Conservation (phyloP, 2,113 vertebrate genomes). For the Fulmarus glacialis region DNA sequence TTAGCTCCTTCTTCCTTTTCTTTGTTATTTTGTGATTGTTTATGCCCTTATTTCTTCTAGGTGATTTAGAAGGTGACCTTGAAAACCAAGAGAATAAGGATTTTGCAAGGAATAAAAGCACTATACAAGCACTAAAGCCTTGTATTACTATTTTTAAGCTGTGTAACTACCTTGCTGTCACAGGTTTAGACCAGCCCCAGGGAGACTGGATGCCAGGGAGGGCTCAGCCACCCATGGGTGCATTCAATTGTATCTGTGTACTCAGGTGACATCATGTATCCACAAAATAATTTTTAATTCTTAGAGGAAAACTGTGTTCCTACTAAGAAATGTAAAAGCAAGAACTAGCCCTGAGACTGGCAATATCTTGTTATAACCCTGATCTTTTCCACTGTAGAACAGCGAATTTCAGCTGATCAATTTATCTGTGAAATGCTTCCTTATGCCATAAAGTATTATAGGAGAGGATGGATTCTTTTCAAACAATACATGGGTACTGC, state of each 20-base stretch:
- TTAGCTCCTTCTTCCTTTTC: neutral
- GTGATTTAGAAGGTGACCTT: neutral
- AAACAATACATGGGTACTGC: neutral
- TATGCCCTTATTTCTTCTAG: neutral
- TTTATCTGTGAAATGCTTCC: neutral
- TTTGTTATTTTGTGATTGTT: neutral
- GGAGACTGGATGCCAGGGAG: neutral
- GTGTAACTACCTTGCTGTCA: neutral
- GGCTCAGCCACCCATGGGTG: neutral
- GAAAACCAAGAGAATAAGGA: neutral
- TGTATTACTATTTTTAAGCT: neutral
- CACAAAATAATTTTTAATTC: neutral
- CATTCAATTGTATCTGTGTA: neutral
- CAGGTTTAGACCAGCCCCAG: accelerated
- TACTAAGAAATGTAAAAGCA: neutral
- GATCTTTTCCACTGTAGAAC: neutral
- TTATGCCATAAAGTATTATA: neutral
- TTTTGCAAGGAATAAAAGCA: neutral
- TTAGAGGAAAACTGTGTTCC: neutral
- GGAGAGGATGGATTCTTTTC: neutral
- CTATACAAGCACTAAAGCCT: neutral
- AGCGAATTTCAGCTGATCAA: neutral
- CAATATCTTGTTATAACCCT: neutral
- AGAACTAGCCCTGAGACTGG: neutral
- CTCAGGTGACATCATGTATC: neutral